These are phyloP conservation scores for Procambarus virginalis DNA, from an alignment of 1,140 invertebrate species.

Conservation along the genomic window DNA sequence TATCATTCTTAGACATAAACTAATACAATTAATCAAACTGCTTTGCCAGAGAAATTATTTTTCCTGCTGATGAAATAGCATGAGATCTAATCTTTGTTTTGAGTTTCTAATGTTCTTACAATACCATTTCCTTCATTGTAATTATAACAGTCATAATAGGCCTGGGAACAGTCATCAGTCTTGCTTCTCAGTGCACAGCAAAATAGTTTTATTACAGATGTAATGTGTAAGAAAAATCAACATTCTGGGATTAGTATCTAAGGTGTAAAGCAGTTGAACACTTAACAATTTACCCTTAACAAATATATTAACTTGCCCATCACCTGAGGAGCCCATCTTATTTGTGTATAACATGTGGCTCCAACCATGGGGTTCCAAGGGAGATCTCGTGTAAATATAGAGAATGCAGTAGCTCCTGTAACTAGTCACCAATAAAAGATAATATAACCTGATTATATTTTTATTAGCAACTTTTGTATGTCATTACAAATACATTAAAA, in stretches of 20 bases:
- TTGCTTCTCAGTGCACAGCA: constrained; percentile 12
- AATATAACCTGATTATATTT: constrained; percentile 16
- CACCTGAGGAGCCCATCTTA: constrained; percentile 39
- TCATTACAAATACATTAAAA: too few species aligned
- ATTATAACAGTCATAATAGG: not conserved
- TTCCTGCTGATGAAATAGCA: not conserved
- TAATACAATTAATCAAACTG: constrained; percentile 28
- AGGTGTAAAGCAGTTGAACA: constrained; percentile 32
- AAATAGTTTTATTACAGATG: constrained; percentile 18
- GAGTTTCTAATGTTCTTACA: not conserved
- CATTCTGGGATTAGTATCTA: constrained; percentile 39
- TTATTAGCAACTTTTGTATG: not conserved
- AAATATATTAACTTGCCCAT: constrained; percentile 30
- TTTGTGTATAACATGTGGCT: constrained; percentile 19
- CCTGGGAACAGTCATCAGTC: constrained; percentile 9
- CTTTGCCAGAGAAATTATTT: constrained; percentile 43
- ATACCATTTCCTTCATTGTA: not conserved
- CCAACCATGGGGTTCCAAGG: constrained; percentile 43
- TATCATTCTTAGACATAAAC: constrained; percentile 5
- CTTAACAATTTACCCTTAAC: constrained; percentile 35
- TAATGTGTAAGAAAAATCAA: constrained; percentile 27
- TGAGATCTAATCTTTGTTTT: not conserved
- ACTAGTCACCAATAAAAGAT: constrained; percentile 62
- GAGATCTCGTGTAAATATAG: constrained; percentile 62
- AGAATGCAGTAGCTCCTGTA: constrained; percentile 58